A percentile compares a stretch with the other conserved stretches of the same genome.
These are phyloP conservation scores for Atractosteus spatula DNA, from an alignment of 2,113 vertebrate genomes.

Conservation along the genomic window DNA sequence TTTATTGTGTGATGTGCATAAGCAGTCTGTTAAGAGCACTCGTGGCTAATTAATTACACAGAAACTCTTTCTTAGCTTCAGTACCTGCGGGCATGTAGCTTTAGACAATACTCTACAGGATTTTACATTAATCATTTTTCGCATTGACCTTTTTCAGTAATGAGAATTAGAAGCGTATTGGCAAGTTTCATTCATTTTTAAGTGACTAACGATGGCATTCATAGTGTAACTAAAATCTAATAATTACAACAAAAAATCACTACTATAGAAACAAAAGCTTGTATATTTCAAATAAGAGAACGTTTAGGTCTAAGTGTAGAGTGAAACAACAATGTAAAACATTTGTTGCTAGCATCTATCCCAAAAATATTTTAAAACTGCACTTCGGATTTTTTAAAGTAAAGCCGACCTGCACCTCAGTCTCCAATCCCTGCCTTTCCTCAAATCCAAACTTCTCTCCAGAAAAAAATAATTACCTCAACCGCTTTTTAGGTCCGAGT, in stretches of 20 bases:
- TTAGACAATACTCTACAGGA: background rate
- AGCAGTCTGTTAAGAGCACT: too few species aligned
- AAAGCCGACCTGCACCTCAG: background rate
- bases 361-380: background rate
- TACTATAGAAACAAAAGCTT: too few species aligned
- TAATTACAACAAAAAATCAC: too few species aligned
- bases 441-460: conserved; percentile 16
- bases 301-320: too few species aligned
- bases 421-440: background rate
- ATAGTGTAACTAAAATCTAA: too few species aligned
- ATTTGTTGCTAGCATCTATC: background rate
- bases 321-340: too few species aligned
- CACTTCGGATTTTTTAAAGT: background rate
- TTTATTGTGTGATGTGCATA: background rate
- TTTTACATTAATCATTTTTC: background rate
- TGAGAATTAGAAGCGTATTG: background rate
- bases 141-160: background rate
- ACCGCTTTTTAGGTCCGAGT: conserved; percentile 20
- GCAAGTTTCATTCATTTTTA: background rate
- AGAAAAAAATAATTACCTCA: conserved; percentile 6
- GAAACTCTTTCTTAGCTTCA: background rate
- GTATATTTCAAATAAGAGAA: too few species aligned
- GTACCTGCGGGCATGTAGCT: conserved; percentile 1
- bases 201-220: too few species aligned
- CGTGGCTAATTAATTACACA: background rate